Evolutionary conservation across 2,113 vertebrate species (phyloP), one percentile per base, ranked within the genome.

Genomic region (Engraulis encrasicolus): DNA sequence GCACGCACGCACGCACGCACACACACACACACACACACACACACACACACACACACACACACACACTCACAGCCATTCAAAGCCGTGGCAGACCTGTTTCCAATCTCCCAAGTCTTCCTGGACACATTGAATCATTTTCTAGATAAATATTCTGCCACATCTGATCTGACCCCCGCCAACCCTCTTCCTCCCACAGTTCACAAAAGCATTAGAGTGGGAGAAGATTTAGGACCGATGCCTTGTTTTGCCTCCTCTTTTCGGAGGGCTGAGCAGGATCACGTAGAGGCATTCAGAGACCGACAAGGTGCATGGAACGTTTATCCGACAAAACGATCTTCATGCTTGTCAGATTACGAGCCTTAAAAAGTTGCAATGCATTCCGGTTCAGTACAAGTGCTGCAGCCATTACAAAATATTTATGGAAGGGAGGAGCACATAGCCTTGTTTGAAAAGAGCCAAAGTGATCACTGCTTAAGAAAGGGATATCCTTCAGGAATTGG

Each of bases 331-430:
- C 1, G 54, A 17, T 83, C 77, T 83, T 50, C 74, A 50, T 20
- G 20, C 74, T 85, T 84, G 48, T 87, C 78, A 23, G 14, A 83
- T 86, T 83, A 31, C 78, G 78, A 9, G 23, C 27, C 15, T 34
- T 36, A 82, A 66, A 78, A n/a, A 45, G n/a, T n/a, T 83, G 45
- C 14, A 81, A 84, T 81, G 23, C 34, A 83, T 79, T 50, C 86
- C 12, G 77, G 54, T 84, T 77, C 61, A 81, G 78, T 45, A 81
- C 66, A 74, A 74, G 50, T 6, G 1, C 54, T 82, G 50, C 20
- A 52, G 18, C n/a, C 18, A 78, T 82, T 83, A 61, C 38, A 84
- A 77, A 90, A 71, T 61, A 78, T 52, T 77, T 34, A 50, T 31
- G 18, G 27, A 6, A 78, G 50, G 48, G 18, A n/a, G n/a, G n/a